Evolutionary conservation across 2,888 invertebrate genomes (phyloP), one percentile per base, ranked within the genome.

Genomic region (Ennomos quercinarius): DNA sequence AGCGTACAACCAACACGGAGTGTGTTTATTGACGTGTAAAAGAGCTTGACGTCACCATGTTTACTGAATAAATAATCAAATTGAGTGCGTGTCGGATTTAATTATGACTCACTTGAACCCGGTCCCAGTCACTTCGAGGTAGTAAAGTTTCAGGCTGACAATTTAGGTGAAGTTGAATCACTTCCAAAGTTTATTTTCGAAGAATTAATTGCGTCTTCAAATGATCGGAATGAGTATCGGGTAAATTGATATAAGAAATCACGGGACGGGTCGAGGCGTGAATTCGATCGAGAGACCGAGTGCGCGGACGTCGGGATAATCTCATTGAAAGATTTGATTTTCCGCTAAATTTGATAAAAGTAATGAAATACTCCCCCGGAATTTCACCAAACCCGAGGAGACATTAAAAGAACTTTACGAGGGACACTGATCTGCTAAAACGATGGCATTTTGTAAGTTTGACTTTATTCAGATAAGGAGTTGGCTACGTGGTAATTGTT

Each of bases 331-430:
- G 89, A 91, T 90, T 91, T 90, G 90, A 91, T 91, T 90, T 91
- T 91, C 89, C 87, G 84, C 87, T 86, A 91, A 91, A 91, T 91
- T 91, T 86, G 86, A 90, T 90, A 86, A 87, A 86, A 88, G 90
- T 89, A 90, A 90, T 89, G 87, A 89, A 90, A 91, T 86, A 86
- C 84, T 83, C 85, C 78, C 77, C 70, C 74, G 78, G 76, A 80
- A 82, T 78, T 77, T 74, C 71, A 71, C 70, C 71, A 66, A 72
- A 73, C 64, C 67, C 71, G 64, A 62, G 62, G 70, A 78, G 75
- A 77, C 73, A 77, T 77, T 76, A 76, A 75, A 75, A 78, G 74
- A 77, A 77, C 79, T 83, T 81, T 76, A 70, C 63, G 63, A 65
- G 67, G 60, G 66, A 70, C 73, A 78, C 60, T 57, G 62, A 64